Conservation (phyloP, 1,140 invertebrate species). For the Parasteatoda tepidariorum region DNA sequence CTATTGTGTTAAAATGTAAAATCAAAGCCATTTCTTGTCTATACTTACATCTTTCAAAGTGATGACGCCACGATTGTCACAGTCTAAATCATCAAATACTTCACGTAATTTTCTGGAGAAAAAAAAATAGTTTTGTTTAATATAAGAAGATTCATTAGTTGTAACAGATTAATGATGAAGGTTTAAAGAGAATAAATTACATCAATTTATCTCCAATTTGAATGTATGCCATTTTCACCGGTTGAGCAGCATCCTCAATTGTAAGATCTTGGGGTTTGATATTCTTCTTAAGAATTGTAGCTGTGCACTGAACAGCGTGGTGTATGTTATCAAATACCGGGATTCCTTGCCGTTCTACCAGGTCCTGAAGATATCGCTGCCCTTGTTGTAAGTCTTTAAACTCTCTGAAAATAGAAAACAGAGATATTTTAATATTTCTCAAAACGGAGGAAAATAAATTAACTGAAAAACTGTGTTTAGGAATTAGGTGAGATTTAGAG, state of each 20-base stretch:
- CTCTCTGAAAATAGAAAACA: slow-evolving; percentile 71
- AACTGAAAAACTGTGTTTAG: too few relatives aligned
- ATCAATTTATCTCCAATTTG: slow-evolving; percentile 72
- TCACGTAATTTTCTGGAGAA: slow-evolving; percentile 74
- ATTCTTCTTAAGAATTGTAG: slow-evolving; percentile 71
- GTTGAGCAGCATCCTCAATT: slow-evolving; percentile 70
- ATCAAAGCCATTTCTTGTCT: too few relatives aligned
- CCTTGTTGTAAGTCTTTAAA: slow-evolving; percentile 76
- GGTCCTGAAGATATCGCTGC: slow-evolving; percentile 75
- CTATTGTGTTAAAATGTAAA: too few relatives aligned
- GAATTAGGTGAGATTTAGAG: too few relatives aligned
- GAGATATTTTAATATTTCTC: not conserved
- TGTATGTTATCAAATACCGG: slow-evolving; percentile 78
- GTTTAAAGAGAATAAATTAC: too few relatives aligned
- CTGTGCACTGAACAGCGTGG: slow-evolving; percentile 76
- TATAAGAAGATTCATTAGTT: not conserved
- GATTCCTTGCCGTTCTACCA: slow-evolving; percentile 78
- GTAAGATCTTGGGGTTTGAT: slow-evolving; percentile 72
- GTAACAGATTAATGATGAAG: too few relatives aligned
- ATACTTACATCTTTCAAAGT: slow-evolving; percentile 74
- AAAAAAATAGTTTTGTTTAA: not conserved
- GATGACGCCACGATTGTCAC: slow-evolving; percentile 72
- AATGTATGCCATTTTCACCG: slow-evolving; percentile 72
- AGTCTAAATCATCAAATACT: slow-evolving; percentile 76
- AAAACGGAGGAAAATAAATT: not conserved